Evolutionary conservation across 2,888 invertebrate species (phyloP), one percentile per base, ranked within the genome.

Genomic region (Ormyrus nitidulus): DNA sequence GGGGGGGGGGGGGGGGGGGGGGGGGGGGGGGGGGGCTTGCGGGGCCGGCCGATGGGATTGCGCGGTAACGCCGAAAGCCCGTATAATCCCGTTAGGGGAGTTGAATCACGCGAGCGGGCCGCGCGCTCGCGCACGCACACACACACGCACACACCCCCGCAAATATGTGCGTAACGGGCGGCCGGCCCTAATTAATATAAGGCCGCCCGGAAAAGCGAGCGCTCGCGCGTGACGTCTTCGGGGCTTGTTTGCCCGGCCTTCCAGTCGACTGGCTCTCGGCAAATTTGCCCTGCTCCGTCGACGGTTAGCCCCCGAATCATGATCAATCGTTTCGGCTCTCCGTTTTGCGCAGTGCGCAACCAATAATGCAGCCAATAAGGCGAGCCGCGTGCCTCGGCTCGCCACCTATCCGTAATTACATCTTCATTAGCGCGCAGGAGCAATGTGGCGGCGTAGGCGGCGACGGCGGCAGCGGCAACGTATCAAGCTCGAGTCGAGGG

Each of bases 51-150:
- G 81, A 83, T 80, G 82, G 86, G 84, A 85, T 86, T 85, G 87
- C 85, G 82, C 82, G 83, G 84, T 79, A 83, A 84, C 85, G 85
- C 84, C 85, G 83, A 85, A 86, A 85, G 83, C 85, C 85, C 78
- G 79, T 89, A 89, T 89, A 89, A 89, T 89, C 88, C 88, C 86
- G 88, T 89, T 89, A 89, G 87, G 85, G 89, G 86, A 53, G 84
- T 84, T 85, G 87, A 89, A 88, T 87, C 88, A 87, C 86, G 88
- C 86, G n/a, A n/a, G 58, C 58, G n/a, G 34, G 8, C n/a, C 9
- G 49, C 65, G n/a, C 8, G 5, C 65, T 8, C 51, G n/a, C 65
- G 19, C 51, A 9, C 51, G 6, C 53, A 46, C 66, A 69, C 66
- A 61, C 34, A 1, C 34, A 34, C 44, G 4, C 61, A 19, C 19